phyloP scores from a whole-genome alignment of 2,113 vertebrate genomes.

The Ovibos moschatus region DNA sequence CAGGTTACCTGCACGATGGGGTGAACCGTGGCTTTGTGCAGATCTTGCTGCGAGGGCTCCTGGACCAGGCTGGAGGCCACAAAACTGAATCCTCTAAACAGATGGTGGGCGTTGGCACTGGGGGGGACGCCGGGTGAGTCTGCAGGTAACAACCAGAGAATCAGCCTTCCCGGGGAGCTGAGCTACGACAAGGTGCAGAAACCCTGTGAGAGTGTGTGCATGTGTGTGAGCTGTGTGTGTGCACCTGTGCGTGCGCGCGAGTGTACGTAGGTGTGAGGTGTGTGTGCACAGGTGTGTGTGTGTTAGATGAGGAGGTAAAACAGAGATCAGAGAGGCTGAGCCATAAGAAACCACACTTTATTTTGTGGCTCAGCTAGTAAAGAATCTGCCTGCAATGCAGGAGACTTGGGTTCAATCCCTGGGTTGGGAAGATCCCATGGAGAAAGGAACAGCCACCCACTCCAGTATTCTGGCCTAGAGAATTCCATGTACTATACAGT shows the following conservation, averaged over 20 bases:
- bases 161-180: background rate
- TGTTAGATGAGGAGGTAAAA: background rate
- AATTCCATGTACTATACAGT: background rate
- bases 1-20: conserved; percentile 92
- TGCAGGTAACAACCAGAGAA: conserved; percentile 58
- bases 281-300: background rate
- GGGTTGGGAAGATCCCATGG: background rate
- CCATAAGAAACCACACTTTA: accelerated
- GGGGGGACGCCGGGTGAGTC: conserved; percentile 96
- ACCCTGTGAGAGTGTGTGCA: background rate
- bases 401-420: accelerated
- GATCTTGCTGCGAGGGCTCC: conserved; percentile 84
- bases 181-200: accelerated
- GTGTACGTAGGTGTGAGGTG: background rate
- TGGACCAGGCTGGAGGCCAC: conserved; percentile 91
- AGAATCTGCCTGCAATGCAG: background rate
- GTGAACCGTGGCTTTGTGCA: conserved; percentile 81
- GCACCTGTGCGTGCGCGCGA: accelerated
- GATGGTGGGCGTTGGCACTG: conserved; percentile 94
- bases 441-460: background rate
- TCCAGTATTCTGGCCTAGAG: background rate
- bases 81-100: conserved; percentile 97
- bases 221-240: background rate
- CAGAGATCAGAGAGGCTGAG: accelerated
- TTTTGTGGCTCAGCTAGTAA: background rate